These are phyloP conservation scores for Momotus momota DNA, from an alignment of 2,797 vertebrate genomes.

Conservation along the genomic window DNA sequence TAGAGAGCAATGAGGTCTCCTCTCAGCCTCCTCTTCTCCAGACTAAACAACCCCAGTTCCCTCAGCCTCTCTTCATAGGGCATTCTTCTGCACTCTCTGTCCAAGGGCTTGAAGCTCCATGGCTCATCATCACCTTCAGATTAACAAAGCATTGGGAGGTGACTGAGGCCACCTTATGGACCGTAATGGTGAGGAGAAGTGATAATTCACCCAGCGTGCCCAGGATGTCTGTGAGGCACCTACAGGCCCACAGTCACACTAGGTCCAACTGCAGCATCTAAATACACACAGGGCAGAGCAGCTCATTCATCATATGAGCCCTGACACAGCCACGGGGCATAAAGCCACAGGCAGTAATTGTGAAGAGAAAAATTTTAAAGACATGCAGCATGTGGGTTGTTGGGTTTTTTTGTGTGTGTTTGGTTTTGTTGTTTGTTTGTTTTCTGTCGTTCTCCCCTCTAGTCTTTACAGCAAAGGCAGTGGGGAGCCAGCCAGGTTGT, in stretches of 20 bases:
- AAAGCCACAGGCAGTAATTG: neutral
- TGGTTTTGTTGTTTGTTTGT: neutral
- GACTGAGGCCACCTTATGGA: neutral
- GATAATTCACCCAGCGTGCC: neutral
- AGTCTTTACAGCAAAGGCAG: neutral
- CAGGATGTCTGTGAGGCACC: neutral
- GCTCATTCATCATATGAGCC: neutral
- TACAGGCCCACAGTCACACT: neutral
- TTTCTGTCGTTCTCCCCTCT: neutral
- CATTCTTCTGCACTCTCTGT: neutral
- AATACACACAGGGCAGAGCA: neutral
- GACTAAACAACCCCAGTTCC: too few species aligned
- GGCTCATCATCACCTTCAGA: rapidly evolving
- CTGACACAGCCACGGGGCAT: neutral
- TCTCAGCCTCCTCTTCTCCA: too few species aligned
- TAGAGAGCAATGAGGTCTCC: too few species aligned
- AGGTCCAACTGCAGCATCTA: neutral
- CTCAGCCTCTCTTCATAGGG: too few species aligned
- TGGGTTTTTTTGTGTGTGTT: too few species aligned
- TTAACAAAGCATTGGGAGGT: neutral
- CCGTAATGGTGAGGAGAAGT: rapidly evolving
- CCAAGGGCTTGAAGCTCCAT: neutral
- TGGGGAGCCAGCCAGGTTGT: neutral
- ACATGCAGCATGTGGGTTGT: neutral
- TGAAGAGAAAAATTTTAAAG: neutral